Base-by-base conservation (phyloP, 2,113 vertebrate genomes). In the Pangasianodon gigas region DNA sequence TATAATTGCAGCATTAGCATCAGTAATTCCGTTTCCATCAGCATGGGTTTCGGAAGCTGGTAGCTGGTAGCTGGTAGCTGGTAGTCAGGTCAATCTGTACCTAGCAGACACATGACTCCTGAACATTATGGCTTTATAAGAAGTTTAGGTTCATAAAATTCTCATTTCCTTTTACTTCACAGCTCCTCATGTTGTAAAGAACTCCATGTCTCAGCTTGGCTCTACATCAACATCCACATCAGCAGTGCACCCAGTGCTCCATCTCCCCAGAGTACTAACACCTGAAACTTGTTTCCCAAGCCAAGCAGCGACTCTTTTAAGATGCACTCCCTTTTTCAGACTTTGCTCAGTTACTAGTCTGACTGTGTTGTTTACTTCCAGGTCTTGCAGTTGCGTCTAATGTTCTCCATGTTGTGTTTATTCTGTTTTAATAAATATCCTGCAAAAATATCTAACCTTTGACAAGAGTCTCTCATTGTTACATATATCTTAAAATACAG, bases 61-160 rank as follows among this genome's bases (percentile, higher is more conserved):
- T n/a, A 67, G 9, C 65, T n/a, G 29, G 65, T n/a, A 67, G 65
- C 65, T 4, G 37, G 37, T 37, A 37, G 37, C 37, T 37, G 37
- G 37, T 37, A 4, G 21, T 37, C 37, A 74, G 37, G 7, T 74
- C 37, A 21, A 41, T 6, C 16, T 18, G n/a, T 71, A 71, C 18
- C 7, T 41, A 19, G 37, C 16, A 74, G 71, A 19, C 18, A 21
- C 89, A 90, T 82, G 77, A 58, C 67, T 74, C 51, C 79, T 82
- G 60, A 82, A 88, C 60, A 74, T 41, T 6, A 67, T 46, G 65
- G 54, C 16, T 67, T 9, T 11, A 69, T n/a, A 14, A 69, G 65
- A 3, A 21, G 37, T 75, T 75, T 75, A 44, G 14, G 37, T 6
- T 9, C 7, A 75, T 4, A 44, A 44, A n/a, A 32, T 69, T 14